Percentiles rank a stretch among this genome's conserved stretches.
Conservation (phyloP, 2,888 invertebrate species). For the Macaria liturata region DNA sequence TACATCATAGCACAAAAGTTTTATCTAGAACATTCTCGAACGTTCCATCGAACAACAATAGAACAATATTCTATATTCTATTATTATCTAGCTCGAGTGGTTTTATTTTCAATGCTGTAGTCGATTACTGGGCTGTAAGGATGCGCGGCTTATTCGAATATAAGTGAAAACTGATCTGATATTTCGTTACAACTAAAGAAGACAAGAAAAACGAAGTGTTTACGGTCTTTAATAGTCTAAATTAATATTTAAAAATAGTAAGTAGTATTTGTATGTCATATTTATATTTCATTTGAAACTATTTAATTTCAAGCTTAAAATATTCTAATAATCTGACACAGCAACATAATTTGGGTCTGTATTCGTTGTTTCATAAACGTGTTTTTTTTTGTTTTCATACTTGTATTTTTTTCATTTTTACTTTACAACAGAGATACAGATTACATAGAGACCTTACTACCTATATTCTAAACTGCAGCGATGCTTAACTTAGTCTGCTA, state of each 20-base stretch:
- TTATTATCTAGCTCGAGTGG: slow-evolving; percentile 4
- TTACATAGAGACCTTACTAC: too few relatives aligned
- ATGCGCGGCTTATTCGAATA: not conserved
- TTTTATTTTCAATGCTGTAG: slow-evolving; percentile 20
- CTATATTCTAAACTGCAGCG: too few relatives aligned
- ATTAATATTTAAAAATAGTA: not conserved
- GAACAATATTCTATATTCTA: slow-evolving; percentile 10
- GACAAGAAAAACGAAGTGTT: not conserved
- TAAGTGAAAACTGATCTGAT: not conserved
- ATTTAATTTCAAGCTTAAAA: not conserved
- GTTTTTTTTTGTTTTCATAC: too few relatives aligned
- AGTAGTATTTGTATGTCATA: not conserved
- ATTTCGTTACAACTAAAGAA: too few relatives aligned
- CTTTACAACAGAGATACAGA: too few relatives aligned
- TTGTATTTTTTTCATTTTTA: too few relatives aligned
- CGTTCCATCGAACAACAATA: slow-evolving; percentile 13
- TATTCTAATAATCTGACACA: too few relatives aligned
- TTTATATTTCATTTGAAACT: not conserved
- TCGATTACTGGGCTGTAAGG: not conserved
- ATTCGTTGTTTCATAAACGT: too few relatives aligned
- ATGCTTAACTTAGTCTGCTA: too few relatives aligned
- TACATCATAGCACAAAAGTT: not conserved
- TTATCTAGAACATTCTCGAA: slow-evolving; percentile 6
- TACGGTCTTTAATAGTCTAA: not conserved
- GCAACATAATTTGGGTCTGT: too few relatives aligned